Conservation (phyloP, 2,797 vertebrate genomes). For the Hydrophis major region DNA sequence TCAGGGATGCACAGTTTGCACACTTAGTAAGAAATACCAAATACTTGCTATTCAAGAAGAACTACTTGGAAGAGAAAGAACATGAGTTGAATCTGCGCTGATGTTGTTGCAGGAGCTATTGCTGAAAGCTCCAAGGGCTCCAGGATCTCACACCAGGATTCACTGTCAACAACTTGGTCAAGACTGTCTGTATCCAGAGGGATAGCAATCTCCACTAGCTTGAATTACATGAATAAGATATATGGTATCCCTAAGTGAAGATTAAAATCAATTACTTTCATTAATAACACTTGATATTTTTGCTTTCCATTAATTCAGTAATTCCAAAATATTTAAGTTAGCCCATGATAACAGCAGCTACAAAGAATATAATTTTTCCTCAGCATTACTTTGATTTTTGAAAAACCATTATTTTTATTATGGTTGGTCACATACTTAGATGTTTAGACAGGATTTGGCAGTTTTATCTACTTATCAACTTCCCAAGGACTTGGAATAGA, state of each 20-base stretch:
- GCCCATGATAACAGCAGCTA: background rate
- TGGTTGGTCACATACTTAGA: background rate
- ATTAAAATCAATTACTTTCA: background rate
- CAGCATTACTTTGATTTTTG: background rate
- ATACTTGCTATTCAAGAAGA: background rate
- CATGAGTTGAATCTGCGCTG: background rate
- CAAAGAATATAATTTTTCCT: background rate
- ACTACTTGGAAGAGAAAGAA: background rate
- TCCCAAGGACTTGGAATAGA: background rate
- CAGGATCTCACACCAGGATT: background rate
- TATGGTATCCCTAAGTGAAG: background rate
- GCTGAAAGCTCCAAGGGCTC: background rate
- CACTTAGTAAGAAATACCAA: background rate
- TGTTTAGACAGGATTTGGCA: background rate
- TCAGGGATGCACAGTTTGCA: background rate
- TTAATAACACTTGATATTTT: background rate
- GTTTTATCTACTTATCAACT: background rate
- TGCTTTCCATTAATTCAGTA: background rate
- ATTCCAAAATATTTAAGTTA: background rate
- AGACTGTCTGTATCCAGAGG: background rate
- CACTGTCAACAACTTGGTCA: background rate
- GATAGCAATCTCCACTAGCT: background rate
- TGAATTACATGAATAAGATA: background rate
- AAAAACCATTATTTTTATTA: background rate
- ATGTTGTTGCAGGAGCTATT: background rate